Conservation (phyloP, 2,797 vertebrate species). For the Passerculus sandwichensis region DNA sequence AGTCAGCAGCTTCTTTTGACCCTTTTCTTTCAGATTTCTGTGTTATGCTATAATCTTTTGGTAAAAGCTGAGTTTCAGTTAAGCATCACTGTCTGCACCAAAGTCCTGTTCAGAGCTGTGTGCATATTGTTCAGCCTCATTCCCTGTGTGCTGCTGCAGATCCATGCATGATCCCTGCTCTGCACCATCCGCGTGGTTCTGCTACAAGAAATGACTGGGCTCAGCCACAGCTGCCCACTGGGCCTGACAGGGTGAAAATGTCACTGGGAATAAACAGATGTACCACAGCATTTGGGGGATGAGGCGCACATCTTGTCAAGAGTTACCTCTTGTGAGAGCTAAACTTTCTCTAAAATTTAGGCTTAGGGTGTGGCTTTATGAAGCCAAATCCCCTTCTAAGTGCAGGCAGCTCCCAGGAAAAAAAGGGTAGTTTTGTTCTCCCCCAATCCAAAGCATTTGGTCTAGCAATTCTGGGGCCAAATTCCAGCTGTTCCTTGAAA, state of each 20-base stretch:
- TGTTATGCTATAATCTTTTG: slow-evolving; percentile 9
- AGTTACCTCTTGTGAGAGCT: slow-evolving; percentile 2
- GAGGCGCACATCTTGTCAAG: slow-evolving; percentile 10
- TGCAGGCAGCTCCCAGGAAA: slow-evolving; percentile 1
- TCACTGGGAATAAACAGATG: slow-evolving; percentile 1
- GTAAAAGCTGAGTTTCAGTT: slow-evolving; percentile 47
- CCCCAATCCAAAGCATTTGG: neutral
- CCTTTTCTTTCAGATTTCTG: neutral
- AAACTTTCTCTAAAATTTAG: neutral
- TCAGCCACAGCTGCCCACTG: neutral
- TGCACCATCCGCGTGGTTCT: neutral
- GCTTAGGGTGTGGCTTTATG: neutral
- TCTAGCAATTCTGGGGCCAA: neutral
- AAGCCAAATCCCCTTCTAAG: neutral
- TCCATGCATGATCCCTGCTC: slow-evolving; percentile 47
- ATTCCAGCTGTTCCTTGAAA: neutral
- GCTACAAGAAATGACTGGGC: neutral
- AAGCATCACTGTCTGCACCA: slow-evolving; percentile 28
- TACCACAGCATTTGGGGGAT: neutral
- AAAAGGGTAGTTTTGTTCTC: neutral
- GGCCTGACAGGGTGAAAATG: neutral
- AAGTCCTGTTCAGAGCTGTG: slow-evolving; percentile 11
- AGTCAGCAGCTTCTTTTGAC: slow-evolving; percentile 24
- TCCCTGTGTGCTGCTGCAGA: slow-evolving; percentile 49
- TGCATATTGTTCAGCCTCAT: slow-evolving; percentile 1